phyloP scores from a whole-genome alignment of 1,140 invertebrate species.

The Drosophila sturtevanti region DNA sequence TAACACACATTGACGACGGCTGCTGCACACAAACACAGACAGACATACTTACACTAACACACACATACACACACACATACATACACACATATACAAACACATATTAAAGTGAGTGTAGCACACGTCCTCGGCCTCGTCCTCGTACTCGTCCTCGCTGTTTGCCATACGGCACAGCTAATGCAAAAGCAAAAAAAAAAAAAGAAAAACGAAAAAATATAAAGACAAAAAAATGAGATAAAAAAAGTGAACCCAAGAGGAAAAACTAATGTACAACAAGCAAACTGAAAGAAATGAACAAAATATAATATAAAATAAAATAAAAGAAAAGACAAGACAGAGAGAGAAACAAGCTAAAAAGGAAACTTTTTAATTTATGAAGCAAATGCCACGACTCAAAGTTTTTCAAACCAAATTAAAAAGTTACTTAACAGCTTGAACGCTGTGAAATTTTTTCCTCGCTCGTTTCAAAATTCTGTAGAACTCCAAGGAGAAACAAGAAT shows the following conservation, averaged over 20 bases:
- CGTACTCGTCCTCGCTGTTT: slow-evolving; percentile 36
- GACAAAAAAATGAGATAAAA: slow-evolving; percentile 24
- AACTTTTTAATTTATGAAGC: slow-evolving; percentile 61
- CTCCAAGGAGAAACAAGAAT: slow-evolving; percentile 21
- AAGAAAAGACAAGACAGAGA: slow-evolving; percentile 17
- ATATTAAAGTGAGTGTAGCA: slow-evolving; percentile 33
- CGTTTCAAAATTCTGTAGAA: not conserved
- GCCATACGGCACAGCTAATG: slow-evolving; percentile 69
- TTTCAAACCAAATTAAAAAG: slow-evolving; percentile 47
- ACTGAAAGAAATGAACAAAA: slow-evolving; percentile 12
- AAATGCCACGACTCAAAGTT: slow-evolving; percentile 47
- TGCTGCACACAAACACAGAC: slow-evolving; percentile 52
- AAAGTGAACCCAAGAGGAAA: slow-evolving; percentile 40
- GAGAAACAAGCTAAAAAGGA: slow-evolving; percentile 32
- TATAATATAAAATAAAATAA: slow-evolving; percentile 7
- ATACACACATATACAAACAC: not conserved
- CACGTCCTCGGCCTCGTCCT: slow-evolving; percentile 33
- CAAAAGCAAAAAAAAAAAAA: slow-evolving; percentile 41
- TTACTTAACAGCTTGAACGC: slow-evolving; percentile 61
- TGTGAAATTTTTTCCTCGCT: slow-evolving; percentile 34
- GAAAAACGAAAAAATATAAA: slow-evolving; percentile 21
- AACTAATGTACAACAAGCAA: slow-evolving; percentile 12
- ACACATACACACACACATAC: slow-evolving; percentile 14
- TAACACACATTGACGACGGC: slow-evolving; percentile 36
- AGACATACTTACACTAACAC: slow-evolving; percentile 32